Conservation (phyloP, 1,140 invertebrate species). For the Drosophila elegans region DNA sequence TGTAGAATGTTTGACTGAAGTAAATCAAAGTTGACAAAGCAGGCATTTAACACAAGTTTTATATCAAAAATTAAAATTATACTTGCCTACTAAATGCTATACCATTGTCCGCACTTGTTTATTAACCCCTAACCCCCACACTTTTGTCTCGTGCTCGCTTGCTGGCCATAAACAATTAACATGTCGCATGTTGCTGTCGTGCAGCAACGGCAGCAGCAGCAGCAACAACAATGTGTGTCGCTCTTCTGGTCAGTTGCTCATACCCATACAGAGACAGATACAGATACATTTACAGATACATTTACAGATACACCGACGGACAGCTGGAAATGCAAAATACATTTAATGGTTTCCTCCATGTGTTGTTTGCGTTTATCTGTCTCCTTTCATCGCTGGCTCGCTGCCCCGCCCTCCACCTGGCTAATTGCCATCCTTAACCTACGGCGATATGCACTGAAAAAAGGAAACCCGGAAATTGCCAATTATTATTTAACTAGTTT, state of each 20-base stretch:
- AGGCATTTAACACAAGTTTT: too few relatives aligned
- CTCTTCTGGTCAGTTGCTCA: conserved; percentile 25
- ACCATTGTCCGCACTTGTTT: conserved; percentile 10
- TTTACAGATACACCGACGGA: background rate
- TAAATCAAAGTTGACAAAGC: too few relatives aligned
- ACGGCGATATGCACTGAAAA: conserved; percentile 1
- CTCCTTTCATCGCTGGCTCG: conserved; percentile 9
- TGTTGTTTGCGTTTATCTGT: conserved; percentile 21
- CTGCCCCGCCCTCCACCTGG: conserved; percentile 3
- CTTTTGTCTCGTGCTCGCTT: conserved; percentile 23
- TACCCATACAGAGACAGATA: conserved; percentile 4
- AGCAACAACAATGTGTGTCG: conserved; percentile 33
- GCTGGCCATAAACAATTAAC: conserved; percentile 56
- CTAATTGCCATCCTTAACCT: conserved; percentile 13
- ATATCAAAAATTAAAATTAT: too few relatives aligned
- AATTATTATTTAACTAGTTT: background rate
- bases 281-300: background rate
- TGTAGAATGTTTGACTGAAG: too few relatives aligned
- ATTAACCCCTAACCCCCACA: conserved; percentile 2
- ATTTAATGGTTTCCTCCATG: conserved; percentile 24
- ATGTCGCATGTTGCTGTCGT: conserved; percentile 52
- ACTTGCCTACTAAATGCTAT: background rate
- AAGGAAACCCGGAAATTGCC: background rate
- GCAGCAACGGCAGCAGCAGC: conserved; percentile 31
- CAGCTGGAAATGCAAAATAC: conserved; percentile 38